Base-by-base conservation (phyloP, 2,888 invertebrate species). In the Cosmia trapezina region DNA sequence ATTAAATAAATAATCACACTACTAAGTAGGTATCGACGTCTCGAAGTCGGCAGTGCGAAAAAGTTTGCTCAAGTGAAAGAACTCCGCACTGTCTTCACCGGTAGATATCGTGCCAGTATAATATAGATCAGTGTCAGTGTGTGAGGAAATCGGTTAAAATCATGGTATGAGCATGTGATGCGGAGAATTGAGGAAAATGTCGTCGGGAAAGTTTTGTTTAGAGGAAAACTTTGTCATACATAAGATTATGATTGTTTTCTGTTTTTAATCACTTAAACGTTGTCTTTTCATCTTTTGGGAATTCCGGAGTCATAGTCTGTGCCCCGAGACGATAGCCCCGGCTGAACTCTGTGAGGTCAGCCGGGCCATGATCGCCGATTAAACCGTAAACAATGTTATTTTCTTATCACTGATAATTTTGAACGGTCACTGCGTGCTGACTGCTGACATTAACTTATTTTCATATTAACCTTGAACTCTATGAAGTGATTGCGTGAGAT, bases 321-420 rank as follows among this genome's bases (percentile, higher is more conserved):
- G 37, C n/a, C n/a, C 8, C 17, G 2, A 53, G 11, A 8, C 17
- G 72, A 70, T 71, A 70, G 12, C 72, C 33, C 14, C 11, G 17
- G 0, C 22, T 45, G 14, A 71, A 37, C 53, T 53, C 22, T 54
- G 28, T 7, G 54, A 45, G 73, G 54, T 72, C 73, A 14, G 65
- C 22, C 14, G 19, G 14, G 70, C 51, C 49, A 11, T 4, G 14
- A 43, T 69, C 43, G 11, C 14, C 7, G 22, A 22, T 43, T 41
- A 70, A 53, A 11, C 2, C 4, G 43, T 70, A 43, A 69, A 47
- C 45, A 47, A 41, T 60, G 14, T 5, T 19, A 28, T 17, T 19
- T 33, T 14, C 9, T 6, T 67, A 64, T 19, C 8, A 43, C n/a
- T n/a, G 43, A 43, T 70, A 4, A 70, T 22, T 54, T 72, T 54